Percentiles rank a stretch among this genome's conserved stretches.
These are phyloP conservation scores for Danio kyathit DNA, from an alignment of 2,797 vertebrate species.

Conservation along the genomic window DNA sequence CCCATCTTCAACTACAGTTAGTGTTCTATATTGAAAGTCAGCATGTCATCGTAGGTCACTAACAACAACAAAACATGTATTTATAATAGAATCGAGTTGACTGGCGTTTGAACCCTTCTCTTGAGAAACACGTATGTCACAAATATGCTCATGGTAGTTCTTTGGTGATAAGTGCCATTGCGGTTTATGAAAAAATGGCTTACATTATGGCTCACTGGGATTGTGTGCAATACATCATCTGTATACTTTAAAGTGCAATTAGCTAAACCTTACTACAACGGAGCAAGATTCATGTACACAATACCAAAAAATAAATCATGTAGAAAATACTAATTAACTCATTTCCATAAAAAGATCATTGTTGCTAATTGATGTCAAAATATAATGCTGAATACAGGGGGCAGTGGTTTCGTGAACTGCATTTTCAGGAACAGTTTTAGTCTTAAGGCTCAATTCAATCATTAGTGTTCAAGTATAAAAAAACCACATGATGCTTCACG, in stretches of 20 bases:
- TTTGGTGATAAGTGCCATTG: slow-evolving; percentile 61
- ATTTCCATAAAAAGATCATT: slow-evolving; percentile 48
- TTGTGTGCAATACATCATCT: slow-evolving; percentile 59
- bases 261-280: slow-evolving; percentile 45
- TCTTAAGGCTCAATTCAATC: slow-evolving; percentile 64
- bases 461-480: slow-evolving; percentile 59
- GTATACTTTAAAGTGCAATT: slow-evolving; percentile 60
- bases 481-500: slow-evolving; percentile 26
- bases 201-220: slow-evolving; percentile 65
- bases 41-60: slow-evolving; percentile 25
- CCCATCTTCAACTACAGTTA: slow-evolving; percentile 9
- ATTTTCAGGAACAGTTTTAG: slow-evolving; percentile 56
- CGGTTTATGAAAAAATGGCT: slow-evolving; percentile 49
- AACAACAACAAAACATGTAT: slow-evolving; percentile 30
- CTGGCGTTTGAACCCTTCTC: background rate
- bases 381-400: slow-evolving; percentile 49
- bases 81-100: background rate
- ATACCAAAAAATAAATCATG: slow-evolving; percentile 53
- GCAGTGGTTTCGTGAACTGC: slow-evolving; percentile 37
- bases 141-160: slow-evolving; percentile 44
- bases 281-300: slow-evolving; percentile 43
- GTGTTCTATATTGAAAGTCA: slow-evolving; percentile 25
- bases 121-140: slow-evolving; percentile 1
- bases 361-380: slow-evolving; percentile 45
- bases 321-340: slow-evolving; percentile 47